phyloP scores from a whole-genome alignment of 2,888 invertebrate genomes.

The Seira musarum region DNA sequence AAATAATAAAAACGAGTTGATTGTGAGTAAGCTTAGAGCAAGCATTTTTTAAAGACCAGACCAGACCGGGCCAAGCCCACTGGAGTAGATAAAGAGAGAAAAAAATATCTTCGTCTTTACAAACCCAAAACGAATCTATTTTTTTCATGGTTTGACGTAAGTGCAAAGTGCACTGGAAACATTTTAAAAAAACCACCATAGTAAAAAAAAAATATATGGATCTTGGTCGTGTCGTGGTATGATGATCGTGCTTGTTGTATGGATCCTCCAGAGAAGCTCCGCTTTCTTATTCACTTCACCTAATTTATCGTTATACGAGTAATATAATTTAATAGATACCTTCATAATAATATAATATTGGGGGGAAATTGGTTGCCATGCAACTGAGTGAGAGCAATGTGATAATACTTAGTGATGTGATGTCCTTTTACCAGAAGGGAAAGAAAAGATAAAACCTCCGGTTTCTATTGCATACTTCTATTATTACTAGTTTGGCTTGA shows the following conservation, averaged over 20 bases:
- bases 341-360: background rate
- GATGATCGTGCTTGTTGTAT: background rate
- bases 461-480: background rate
- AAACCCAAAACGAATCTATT: background rate
- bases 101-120: background rate
- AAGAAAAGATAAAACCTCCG: background rate
- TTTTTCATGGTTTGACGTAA: background rate
- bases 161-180: conserved; percentile 9
- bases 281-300: background rate
- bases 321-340: conserved; percentile 8
- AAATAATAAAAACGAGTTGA: background rate
- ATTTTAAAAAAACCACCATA: background rate
- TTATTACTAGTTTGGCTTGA: background rate
- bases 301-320: background rate
- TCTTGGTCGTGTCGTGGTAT: background rate
- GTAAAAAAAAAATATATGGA: background rate
- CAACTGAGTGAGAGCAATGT: too few relatives aligned
- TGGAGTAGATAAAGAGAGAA: background rate
- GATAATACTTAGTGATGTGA: too few relatives aligned
- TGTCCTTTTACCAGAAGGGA: too few relatives aligned
- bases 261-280: background rate
- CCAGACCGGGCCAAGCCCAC: background rate
- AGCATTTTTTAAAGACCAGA: background rate
- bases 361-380: background rate
- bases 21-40: background rate